Percentiles rank a stretch among this genome's conserved stretches.
Evolutionary conservation across 2,888 invertebrate genomes (phyloP).

Genomic region (Epinotia demarniana): DNA sequence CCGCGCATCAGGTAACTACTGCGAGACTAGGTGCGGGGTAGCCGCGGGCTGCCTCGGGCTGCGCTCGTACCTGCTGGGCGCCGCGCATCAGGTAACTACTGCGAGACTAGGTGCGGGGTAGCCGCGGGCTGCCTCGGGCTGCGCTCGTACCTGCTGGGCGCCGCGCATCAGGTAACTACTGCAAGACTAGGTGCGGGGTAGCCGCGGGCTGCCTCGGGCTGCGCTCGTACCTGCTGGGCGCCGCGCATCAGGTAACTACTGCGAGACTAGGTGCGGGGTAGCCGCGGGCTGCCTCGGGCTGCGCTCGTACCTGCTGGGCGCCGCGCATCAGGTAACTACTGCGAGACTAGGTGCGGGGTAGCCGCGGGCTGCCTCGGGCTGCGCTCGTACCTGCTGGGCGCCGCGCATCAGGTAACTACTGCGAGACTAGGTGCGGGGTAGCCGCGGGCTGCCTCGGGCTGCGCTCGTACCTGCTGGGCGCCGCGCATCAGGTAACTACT

Average conservation of each 20-base stretch:
- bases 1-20: slow-evolving; percentile 71
- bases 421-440: slow-evolving; percentile 89
- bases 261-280: slow-evolving; percentile 89
- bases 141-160: slow-evolving; percentile 80
- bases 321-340: slow-evolving; percentile 71
- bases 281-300: slow-evolving; percentile 94
- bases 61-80: slow-evolving; percentile 80
- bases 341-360: slow-evolving; percentile 89
- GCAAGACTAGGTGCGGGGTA: slow-evolving; percentile 89
- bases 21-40: slow-evolving; percentile 89
- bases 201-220: slow-evolving; percentile 94
- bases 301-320: slow-evolving; percentile 80
- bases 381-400: slow-evolving; percentile 80
- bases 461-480: slow-evolving; percentile 80
- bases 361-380: slow-evolving; percentile 94
- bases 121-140: slow-evolving; percentile 94
- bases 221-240: slow-evolving; percentile 80
- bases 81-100: slow-evolving; percentile 71
- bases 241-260: slow-evolving; percentile 71
- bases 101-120: slow-evolving; percentile 89
- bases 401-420: slow-evolving; percentile 71
- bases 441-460: slow-evolving; percentile 94
- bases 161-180: slow-evolving; percentile 71
- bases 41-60: slow-evolving; percentile 94
- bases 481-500: slow-evolving; percentile 71